These are phyloP conservation scores for Sorex araneus DNA, from an alignment of 2,113 vertebrate species.

Conservation along the genomic window DNA sequence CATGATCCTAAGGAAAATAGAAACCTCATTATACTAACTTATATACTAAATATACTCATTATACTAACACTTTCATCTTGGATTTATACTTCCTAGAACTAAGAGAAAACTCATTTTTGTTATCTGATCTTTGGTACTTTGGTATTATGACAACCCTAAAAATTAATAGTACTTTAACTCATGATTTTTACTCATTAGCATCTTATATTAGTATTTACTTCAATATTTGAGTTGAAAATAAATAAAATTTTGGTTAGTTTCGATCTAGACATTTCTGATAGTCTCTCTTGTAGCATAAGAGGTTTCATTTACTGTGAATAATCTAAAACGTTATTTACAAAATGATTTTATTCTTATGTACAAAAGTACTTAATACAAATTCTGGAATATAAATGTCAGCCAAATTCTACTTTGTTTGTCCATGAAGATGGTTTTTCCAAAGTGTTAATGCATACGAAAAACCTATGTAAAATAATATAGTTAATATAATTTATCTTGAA, in stretches of 20 bases:
- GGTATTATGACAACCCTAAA: neutral
- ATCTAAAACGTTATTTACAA: neutral
- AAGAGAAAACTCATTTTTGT: neutral
- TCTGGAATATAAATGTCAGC: neutral
- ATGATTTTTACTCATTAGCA: neutral
- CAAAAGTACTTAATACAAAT: conserved; percentile 6
- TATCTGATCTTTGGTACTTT: neutral
- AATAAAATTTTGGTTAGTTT: conserved; percentile 19
- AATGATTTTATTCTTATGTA: neutral
- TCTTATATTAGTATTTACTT: neutral
- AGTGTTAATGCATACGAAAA: neutral
- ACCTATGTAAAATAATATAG: neutral
- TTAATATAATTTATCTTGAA: neutral
- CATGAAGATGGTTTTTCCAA: neutral
- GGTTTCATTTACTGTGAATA: neutral
- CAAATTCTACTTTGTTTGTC: neutral
- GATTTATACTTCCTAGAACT: neutral
- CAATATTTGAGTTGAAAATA: neutral
- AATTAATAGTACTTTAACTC: neutral
- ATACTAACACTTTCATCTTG: neutral
- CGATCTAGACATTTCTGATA: conserved; percentile 7
- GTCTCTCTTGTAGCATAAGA: neutral
- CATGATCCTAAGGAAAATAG: neutral
- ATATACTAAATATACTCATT: too few relatives aligned
- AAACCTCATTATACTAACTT: neutral